Evolutionary conservation across 2,888 invertebrate genomes (phyloP), one percentile per base, ranked within the genome.

Genomic region (Metellina segmentata): DNA sequence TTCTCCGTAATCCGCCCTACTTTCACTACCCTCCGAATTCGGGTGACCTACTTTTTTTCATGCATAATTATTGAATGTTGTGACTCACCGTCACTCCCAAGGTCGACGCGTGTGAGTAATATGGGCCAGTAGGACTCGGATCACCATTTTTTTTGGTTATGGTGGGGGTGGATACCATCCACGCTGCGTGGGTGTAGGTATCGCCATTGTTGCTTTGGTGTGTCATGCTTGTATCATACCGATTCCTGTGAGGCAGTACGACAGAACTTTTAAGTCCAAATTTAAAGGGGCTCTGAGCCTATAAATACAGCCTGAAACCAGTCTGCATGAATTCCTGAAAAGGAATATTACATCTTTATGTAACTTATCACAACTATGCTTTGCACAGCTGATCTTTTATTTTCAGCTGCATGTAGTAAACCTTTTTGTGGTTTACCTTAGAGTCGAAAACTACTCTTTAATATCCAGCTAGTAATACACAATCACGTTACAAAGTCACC

Each of bases 41-140:
- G 86, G 86, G 87, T 92, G 92, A 92, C 92, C 92, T 89, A 92
- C 89, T 89, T 92, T 90, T 90, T 70, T 16, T 69, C 34, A 19
- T 20, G 89, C 19, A 85, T 92, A 89, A 92, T 92, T 92, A 85
- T 92, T 83, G 89, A 87, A 89, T 85, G 70, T 51, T 61, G 79
- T 92, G 86, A 92, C 52, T 85, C 89, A 92, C 61, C 34, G 8
- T 19, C 13, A 16, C 4, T 11, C 48, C 81, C 92, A 92, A 92
- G 92, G 92, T 92, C 92, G 85, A 81, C 49, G 20, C 61, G 11
- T 70, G 77, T 92, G 92, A 92, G 86, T 92, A 92, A 92, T 89
- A 72, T 92, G 88, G 92, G 92, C 89, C 85, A 92, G 81, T 92
- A 92, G 92, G 92, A 51, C 92, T 75, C 61, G 69, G 20, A 71